These are phyloP conservation scores for Larimichthys polyactis DNA, from an alignment of 2,113 vertebrate species.

Conservation along the genomic window DNA sequence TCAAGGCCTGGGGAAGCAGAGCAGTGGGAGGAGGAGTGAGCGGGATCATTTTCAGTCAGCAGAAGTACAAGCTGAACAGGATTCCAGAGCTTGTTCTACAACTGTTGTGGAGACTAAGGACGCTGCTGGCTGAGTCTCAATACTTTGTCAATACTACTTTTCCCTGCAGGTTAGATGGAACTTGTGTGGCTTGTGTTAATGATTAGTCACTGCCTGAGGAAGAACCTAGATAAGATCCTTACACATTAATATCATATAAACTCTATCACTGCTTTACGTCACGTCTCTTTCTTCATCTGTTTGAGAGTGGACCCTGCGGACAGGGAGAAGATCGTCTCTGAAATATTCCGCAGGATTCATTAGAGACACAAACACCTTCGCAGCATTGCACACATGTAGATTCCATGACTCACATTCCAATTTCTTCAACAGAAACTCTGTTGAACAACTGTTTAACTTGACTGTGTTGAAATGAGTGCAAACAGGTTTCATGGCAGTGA, in stretches of 20 bases:
- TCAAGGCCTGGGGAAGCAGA: not conserved
- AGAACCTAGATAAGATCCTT: conserved; percentile 8
- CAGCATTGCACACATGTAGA: not conserved
- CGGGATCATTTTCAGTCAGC: conserved; percentile 4
- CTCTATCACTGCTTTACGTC: not conserved
- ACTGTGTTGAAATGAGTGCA: not conserved
- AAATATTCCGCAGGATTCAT: not conserved
- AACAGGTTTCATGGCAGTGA: not conserved
- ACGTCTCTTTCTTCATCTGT: not conserved
- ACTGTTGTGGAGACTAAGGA: not conserved
- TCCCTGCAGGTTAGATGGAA: not conserved
- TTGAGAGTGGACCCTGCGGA: not conserved
- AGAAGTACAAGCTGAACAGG: conserved; percentile 44
- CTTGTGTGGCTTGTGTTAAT: conserved; percentile 28
- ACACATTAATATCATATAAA: not conserved
- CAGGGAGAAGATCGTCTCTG: not conserved
- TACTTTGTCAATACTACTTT: not conserved
- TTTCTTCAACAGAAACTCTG: not conserved
- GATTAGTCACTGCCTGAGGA: conserved; percentile 12
- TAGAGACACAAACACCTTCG: not conserved
- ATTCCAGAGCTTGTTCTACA: conserved; percentile 48
- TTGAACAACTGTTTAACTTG: not conserved
- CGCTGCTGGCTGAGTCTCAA: not conserved
- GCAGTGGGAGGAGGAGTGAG: conserved; percentile 11
- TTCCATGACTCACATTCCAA: not conserved